Conservation (phyloP, 2,797 vertebrate species). For the Coendou prehensilis region DNA sequence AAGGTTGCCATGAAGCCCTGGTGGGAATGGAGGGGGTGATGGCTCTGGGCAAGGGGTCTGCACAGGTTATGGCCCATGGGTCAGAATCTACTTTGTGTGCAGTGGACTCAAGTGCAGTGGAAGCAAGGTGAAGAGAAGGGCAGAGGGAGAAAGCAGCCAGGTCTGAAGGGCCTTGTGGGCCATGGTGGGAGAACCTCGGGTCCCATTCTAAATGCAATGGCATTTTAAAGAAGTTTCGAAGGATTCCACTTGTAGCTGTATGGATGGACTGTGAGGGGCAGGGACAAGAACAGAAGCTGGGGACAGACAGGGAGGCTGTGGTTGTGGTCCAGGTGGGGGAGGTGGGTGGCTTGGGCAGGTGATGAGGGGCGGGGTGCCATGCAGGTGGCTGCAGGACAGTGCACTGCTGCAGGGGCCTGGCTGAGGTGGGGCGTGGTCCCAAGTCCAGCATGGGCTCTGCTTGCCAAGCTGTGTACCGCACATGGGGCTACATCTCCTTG, state of each 20-base stretch:
- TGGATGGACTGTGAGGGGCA: background rate
- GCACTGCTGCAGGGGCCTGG: background rate
- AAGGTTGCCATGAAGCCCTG: rapidly evolving
- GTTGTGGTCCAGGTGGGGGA: background rate
- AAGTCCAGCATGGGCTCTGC: background rate
- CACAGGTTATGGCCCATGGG: no score
- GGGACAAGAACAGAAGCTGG: background rate
- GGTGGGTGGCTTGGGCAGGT: background rate
- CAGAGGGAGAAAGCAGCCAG: background rate
- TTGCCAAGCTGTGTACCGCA: background rate
- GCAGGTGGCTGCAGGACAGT: background rate
- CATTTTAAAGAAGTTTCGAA: background rate
- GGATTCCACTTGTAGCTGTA: background rate
- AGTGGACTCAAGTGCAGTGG: rapidly evolving
- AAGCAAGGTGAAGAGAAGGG: no score
- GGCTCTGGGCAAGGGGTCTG: no score
- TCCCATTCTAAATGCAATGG: background rate
- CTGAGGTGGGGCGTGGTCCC: background rate
- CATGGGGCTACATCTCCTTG: background rate
- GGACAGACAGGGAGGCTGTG: background rate
- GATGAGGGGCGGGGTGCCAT: background rate
- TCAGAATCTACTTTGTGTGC: background rate
- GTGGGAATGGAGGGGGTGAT: background rate
- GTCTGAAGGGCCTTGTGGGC: background rate
- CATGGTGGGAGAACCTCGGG: background rate